These are phyloP conservation scores for Propithecus perrieri DNA, from an alignment of 2,797 vertebrate species.

Conservation along the genomic window DNA sequence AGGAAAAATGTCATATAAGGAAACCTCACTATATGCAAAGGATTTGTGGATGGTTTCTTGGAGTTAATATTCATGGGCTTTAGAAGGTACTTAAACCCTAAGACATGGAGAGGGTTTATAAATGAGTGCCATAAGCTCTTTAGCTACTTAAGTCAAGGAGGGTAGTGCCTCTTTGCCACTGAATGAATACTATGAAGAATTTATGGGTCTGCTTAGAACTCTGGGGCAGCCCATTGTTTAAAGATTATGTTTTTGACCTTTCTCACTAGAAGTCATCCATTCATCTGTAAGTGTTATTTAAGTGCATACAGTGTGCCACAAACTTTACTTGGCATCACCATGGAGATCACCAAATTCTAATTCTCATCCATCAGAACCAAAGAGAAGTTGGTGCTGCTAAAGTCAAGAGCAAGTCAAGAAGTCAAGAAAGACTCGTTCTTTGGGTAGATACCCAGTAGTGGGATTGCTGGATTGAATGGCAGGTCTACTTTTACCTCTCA, in stretches of 20 bases:
- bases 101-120: constrained; percentile 29
- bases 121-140: constrained; percentile 41
- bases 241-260: constrained; percentile 22
- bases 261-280: constrained; percentile 32
- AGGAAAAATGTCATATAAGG: neutral
- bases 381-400: neutral
- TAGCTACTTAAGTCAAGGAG: neutral
- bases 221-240: neutral
- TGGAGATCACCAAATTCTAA: neutral
- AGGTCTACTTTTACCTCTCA: too few species aligned
- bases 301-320: neutral
- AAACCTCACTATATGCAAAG: neutral
- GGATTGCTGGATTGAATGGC: too few species aligned
- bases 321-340: constrained; percentile 27
- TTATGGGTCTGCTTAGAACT: neutral
- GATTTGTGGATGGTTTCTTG: neutral
- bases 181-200: neutral
- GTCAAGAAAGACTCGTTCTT: neutral
- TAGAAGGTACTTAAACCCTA: constrained; percentile 20
- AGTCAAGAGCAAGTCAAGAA: neutral
- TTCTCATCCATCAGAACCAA: neutral
- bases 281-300: neutral
- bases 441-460: too few species aligned
- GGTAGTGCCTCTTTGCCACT: neutral
- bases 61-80: constrained; percentile 51